These are phyloP conservation scores for Crocallis elinguaria DNA, from an alignment of 2,888 invertebrate genomes.

Conservation along the genomic window DNA sequence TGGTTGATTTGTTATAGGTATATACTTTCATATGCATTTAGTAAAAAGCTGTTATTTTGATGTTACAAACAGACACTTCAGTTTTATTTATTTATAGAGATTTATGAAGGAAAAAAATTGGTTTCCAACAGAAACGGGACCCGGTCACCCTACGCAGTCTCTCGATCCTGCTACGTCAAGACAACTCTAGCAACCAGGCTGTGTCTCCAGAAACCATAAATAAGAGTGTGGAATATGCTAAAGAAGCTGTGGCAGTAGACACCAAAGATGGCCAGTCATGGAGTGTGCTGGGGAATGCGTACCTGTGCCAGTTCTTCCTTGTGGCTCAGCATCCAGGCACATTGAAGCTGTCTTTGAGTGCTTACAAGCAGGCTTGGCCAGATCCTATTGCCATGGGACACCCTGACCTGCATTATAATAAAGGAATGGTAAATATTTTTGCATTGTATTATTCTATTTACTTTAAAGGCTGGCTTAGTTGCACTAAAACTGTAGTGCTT, in stretches of 20 bases:
- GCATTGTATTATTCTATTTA: background rate
- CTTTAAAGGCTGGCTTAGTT: too few species aligned
- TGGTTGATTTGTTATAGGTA: too few species aligned
- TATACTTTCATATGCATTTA: too few species aligned
- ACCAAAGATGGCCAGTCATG: slow-evolving; percentile 92
- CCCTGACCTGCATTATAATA: slow-evolving; percentile 93
- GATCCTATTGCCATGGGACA: slow-evolving; percentile 88
- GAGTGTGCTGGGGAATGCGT: slow-evolving; percentile 93
- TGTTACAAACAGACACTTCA: too few species aligned
- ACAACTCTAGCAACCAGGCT: slow-evolving; percentile 69
- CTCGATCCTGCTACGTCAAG: slow-evolving; percentile 92
- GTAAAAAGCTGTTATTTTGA: too few species aligned
- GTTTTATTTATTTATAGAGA: too few species aligned
- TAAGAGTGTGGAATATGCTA: slow-evolving; percentile 90
- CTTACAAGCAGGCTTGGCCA: slow-evolving; percentile 91
- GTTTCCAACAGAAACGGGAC: slow-evolving; percentile 86
- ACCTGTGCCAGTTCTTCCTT: slow-evolving; percentile 91
- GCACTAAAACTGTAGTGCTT: too few species aligned
- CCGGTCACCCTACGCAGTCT: slow-evolving; percentile 91
- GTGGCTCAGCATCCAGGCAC: slow-evolving; percentile 89
- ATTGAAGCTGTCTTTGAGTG: slow-evolving; percentile 90
- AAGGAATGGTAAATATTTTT: slow-evolving; percentile 88
- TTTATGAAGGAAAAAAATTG: background rate
- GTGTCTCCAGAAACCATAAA: slow-evolving; percentile 86
- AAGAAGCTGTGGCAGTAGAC: slow-evolving; percentile 92